Evolutionary conservation across 2,888 invertebrate genomes (phyloP), one percentile per base, ranked within the genome.

Genomic region (Melanotus villosus): DNA sequence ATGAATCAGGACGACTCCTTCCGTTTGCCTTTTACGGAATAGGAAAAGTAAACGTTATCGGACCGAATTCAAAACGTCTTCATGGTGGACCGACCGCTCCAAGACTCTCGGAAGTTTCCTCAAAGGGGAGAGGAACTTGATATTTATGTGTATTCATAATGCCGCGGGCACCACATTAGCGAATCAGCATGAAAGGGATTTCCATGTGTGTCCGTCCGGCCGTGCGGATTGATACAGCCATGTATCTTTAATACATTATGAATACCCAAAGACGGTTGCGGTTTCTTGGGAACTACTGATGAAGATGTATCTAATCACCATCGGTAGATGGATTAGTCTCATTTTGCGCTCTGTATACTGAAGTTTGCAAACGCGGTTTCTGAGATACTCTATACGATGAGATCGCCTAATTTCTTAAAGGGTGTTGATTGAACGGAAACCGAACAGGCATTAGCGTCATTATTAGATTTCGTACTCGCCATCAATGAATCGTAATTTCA

Each of bases 121-220:
- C 71, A 73, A 73, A 73, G 73, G 68, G n/a, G n/a, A n/a, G n/a
- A 19, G 68, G 54, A 68, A 73, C 63, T 74, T 75, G 72, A 76
- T 76, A 72, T 76, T 76, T 76, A 73, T 68, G 65, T 72, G 70
- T 75, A 75, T 76, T 76, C 73, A 75, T 76, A 76, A 73, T 69
- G 75, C 75, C 71, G 36, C 66, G 68, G 74, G 75, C 74, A 62
- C 60, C 72, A 70, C 76, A 76, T 76, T 76, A 75, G 73, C 69
- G 68, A 73, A 75, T 71, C 73, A 71, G 70, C 73, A 74, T 76
- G 75, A 76, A 76, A 76, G 76, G 76, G 75, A 76, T 75, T 59
- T 74, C 72, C 75, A 73, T 76, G 75, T 76, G 75, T 75, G 76
- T 74, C 74, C 76, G 75, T 73, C 73, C 75, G 76, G 56, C 71